Conservation (phyloP, 92 coral and sea anemone genomes). For the Siderastrea siderea region DNA sequence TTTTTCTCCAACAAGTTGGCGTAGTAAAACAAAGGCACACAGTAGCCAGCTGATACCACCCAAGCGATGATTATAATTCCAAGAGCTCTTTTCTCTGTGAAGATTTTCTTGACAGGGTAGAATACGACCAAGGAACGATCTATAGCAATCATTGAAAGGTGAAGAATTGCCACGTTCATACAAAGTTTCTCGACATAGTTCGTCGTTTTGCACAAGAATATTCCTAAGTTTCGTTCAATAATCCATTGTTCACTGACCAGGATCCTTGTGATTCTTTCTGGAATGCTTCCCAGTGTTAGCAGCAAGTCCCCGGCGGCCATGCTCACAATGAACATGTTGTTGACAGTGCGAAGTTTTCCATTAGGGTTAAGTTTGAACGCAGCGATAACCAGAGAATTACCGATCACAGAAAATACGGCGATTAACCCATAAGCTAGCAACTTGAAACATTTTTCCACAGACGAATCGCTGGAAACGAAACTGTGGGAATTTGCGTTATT, state of each 20-base stretch:
- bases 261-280: too few relatives aligned
- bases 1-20: conserved; percentile 41
- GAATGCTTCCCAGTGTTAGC: conserved; percentile 64
- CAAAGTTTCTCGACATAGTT: conserved; percentile 76
- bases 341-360: conserved; percentile 61
- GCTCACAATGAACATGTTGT: conserved; percentile 52
- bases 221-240: too few relatives aligned
- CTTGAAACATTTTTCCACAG: conserved; percentile 33
- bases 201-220: conserved; percentile 61
- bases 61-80: conserved; percentile 66
- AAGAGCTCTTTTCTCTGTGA: conserved; percentile 39
- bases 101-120: conserved; percentile 33
- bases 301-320: too few relatives aligned
- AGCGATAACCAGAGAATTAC: conserved; percentile 56
- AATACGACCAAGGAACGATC: conserved; percentile 71
- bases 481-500: background rate
- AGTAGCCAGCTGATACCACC: conserved; percentile 69
- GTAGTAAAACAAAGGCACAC: conserved; percentile 88
- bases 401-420: too few relatives aligned
- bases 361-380: conserved; percentile 59
- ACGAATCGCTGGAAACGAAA: background rate
- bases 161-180: conserved; percentile 71
- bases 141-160: conserved; percentile 58
- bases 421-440: conserved; percentile 49
- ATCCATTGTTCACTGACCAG: too few relatives aligned